A percentile compares a stretch with the other conserved stretches of the same genome.
phyloP scores from a whole-genome alignment of 2,797 vertebrate genomes.

The Tangara arthus region DNA sequence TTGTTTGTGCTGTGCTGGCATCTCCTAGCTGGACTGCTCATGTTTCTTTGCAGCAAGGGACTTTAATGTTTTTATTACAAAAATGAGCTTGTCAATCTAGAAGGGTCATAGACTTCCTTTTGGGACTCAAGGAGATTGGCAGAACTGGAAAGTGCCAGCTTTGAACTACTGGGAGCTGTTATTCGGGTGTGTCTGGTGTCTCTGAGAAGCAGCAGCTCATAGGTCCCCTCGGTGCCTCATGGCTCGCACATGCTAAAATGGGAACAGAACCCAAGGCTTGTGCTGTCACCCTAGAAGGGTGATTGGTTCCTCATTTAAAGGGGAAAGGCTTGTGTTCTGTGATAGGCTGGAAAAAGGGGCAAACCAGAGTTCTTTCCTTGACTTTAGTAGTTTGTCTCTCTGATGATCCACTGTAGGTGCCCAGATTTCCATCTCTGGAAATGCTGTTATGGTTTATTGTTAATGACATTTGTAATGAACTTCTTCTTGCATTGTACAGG shows the following conservation, averaged over 20 bases:
- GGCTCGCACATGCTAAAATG: neutral
- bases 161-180: neutral
- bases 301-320: neutral
- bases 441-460: neutral
- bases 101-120: neutral
- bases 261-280: neutral
- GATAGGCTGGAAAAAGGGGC: neutral
- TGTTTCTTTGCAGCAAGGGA: neutral
- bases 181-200: neutral
- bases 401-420: neutral
- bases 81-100: neutral
- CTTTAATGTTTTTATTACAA: neutral
- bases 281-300: neutral
- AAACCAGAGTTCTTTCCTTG: neutral
- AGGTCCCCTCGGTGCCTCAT: neutral
- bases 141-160: neutral
- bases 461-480: neutral
- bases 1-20: neutral
- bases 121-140: neutral
- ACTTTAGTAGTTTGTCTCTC: neutral
- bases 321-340: neutral
- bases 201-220: neutral
- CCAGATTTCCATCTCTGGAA: neutral
- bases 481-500: neutral
- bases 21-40: neutral